A percentile compares a stretch with the other conserved stretches of the same genome.
phyloP scores from a whole-genome alignment of 2,797 vertebrate species.

The Microctenopoma stevenorrisi region DNA sequence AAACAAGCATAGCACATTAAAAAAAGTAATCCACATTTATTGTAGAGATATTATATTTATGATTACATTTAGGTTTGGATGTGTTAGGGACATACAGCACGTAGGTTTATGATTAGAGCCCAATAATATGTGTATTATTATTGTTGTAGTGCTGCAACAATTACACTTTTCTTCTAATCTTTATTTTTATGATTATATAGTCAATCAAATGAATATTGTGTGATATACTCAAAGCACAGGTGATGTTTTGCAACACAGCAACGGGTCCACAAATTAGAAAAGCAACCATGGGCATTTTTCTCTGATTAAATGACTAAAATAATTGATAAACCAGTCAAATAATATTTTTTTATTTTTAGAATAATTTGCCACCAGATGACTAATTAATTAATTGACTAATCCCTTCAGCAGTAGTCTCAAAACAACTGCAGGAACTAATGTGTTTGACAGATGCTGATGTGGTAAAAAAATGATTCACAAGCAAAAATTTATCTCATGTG shows the following conservation, averaged over 20 bases:
- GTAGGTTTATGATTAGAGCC: not conserved
- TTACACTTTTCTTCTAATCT: not conserved
- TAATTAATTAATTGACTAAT: not conserved
- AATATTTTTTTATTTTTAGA: constrained; percentile 6
- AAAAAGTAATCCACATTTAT: not conserved
- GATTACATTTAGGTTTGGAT: not conserved
- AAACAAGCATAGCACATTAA: no score
- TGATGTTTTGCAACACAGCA: not conserved
- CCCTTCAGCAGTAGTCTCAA: not conserved
- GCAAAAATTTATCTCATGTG: not conserved
- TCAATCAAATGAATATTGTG: not conserved
- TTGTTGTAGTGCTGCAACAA: not conserved
- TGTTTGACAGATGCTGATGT: constrained; percentile 6
- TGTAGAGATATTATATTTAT: not conserved
- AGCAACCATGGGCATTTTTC: not conserved
- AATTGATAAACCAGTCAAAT: not conserved
- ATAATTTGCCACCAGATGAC: constrained; percentile 1
- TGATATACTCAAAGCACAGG: not conserved
- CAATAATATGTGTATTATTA: no score
- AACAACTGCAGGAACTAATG: not conserved
- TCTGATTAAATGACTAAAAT: not conserved
- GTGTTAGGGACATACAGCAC: not conserved
- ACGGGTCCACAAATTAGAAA: not conserved
- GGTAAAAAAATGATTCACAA: not conserved
- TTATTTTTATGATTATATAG: not conserved